A percentile compares a stretch with the other conserved stretches of the same genome.
Conservation (phyloP, 2,888 invertebrate species). For the Dryococelus australis region DNA sequence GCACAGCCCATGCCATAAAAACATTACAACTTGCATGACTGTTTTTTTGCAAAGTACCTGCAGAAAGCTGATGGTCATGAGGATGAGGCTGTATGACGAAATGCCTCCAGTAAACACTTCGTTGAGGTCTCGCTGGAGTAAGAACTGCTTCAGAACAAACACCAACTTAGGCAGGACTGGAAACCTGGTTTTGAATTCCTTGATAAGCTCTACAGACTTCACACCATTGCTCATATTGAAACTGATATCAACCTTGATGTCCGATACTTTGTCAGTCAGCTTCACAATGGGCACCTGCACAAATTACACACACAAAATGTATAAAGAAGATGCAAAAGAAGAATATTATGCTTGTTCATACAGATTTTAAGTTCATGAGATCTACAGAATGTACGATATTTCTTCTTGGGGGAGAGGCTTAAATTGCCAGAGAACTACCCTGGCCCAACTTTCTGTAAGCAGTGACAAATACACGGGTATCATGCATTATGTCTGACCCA, state of each 20-base stretch:
- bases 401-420: too few species aligned
- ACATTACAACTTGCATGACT: too few species aligned
- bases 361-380: too few species aligned
- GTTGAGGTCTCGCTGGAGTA: constrained; percentile 96
- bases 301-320: constrained; percentile 31
- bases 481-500: too few species aligned
- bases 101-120: constrained; percentile 99
- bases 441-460: too few species aligned
- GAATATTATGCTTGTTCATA: too few species aligned
- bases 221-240: constrained; percentile 99
- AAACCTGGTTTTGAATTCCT: constrained; percentile 85
- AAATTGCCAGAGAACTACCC: too few species aligned
- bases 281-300: constrained; percentile 92
- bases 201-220: constrained; percentile 94
- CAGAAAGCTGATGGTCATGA: constrained; percentile 98
- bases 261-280: constrained; percentile 85
- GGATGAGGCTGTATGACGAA: constrained; percentile 97
- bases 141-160: constrained; percentile 97
- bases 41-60: constrained; percentile 61
- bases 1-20: too few species aligned
- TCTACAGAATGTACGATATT: too few species aligned
- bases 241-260: constrained; percentile 97
- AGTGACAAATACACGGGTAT: too few species aligned
- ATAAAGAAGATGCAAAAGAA: background rate
- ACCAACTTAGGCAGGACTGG: constrained; percentile 93